Conservation (phyloP, 2,888 invertebrate genomes). For the Polylopha cassiicola region DNA sequence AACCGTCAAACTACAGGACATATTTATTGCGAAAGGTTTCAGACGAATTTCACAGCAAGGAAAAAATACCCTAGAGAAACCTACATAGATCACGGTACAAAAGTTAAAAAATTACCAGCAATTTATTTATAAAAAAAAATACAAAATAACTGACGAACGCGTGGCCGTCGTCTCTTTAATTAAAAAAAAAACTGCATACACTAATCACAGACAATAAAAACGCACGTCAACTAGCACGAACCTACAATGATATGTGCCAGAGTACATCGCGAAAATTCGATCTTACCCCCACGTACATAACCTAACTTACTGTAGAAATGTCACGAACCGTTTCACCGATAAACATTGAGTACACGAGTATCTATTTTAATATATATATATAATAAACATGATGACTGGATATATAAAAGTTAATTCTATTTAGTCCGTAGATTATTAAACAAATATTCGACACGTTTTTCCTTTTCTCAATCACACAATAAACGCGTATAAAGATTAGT, state of each 20-base stretch:
- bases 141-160: constrained; percentile 42
- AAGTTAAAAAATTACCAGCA: constrained; percentile 38
- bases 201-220: constrained; percentile 65
- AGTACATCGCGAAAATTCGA: constrained; percentile 34
- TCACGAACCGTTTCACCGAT: constrained; percentile 70
- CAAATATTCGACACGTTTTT: no score
- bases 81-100: no score
- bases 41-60: no score
- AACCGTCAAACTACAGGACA: constrained; percentile 10
- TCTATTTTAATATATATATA: constrained; percentile 38
- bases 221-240: constrained; percentile 44
- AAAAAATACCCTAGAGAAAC: no score
- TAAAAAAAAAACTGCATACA: constrained; percentile 53
- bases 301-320: constrained; percentile 60
- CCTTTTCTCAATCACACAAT: no score
- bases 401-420: no score
- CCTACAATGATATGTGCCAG: constrained; percentile 61
- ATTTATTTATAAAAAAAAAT: constrained; percentile 44
- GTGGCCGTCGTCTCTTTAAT: constrained; percentile 33
- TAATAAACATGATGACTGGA: no score
- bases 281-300: constrained; percentile 31
- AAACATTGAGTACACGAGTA: constrained; percentile 60
- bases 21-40: constrained; percentile 3
- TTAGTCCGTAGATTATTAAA: no score
- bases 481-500: no score